Base-by-base conservation (phyloP, 2,888 invertebrate genomes). In the Heliconius sara region DNA sequence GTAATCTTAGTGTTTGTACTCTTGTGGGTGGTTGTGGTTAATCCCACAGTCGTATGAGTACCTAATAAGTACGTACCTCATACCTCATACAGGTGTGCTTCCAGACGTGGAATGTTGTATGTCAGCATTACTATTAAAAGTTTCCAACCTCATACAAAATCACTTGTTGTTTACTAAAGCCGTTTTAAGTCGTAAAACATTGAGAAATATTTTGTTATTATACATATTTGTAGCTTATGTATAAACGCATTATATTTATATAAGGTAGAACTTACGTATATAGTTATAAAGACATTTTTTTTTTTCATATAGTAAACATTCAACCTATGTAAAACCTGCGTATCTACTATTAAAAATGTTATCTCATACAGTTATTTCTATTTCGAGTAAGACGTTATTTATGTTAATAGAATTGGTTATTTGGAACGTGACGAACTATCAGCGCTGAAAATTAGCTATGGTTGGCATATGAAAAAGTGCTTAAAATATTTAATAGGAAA, bases 21-120 rank as follows among this genome's bases (percentile, higher is more conserved):
- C 81, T 82, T 85, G 89, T 90, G 89, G 89, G 89, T 87, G 88
- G 89, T 85, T 87, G 89, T 87, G 88, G 89, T 85, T 87, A 85
- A 85, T 85, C 86, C 82, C 76, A 73, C 43, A 72, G 72, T 67
- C 81, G 80, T 43, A 47, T 25, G 43, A 70, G 70, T 47, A 65
- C 65, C 80, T 79, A n/a, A n/a, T n/a, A n/a, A n/a, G n/a, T n/a
- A n/a, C n/a, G n/a, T n/a, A n/a, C n/a, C n/a, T n/a, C n/a, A n/a
- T n/a, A n/a, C n/a, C n/a, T n/a, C n/a, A 79, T 84, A 85, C 86
- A 89, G 88, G 89, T 89, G 88, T 85, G 86, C 83, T 84, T 79
- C 63, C 76, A 79, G 66, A 76, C 79, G 65, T 13, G 86, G 89
- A 88, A 87, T 89, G 86, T 84, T 72, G 84, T 84, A 76, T 84